Evolutionary conservation across 2,888 invertebrate species (phyloP).

Genomic region (Deilephila elpenor): DNA sequence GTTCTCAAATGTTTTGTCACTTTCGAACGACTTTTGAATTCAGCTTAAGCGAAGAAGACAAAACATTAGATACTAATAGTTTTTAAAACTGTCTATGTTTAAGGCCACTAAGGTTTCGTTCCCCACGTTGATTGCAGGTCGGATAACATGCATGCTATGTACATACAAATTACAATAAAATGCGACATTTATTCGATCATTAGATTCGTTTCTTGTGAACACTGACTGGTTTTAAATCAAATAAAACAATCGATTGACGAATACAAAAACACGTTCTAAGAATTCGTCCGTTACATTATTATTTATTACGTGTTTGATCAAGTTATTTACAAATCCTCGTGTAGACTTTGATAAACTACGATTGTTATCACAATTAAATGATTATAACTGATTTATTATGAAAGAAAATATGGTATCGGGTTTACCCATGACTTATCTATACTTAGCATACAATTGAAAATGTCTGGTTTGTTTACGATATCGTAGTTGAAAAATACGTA

Average conservation of each 20-base stretch:
- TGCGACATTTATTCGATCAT: not conserved
- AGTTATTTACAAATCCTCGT: not conserved
- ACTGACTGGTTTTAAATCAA: not conserved
- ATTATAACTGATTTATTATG: not conserved
- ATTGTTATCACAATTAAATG: constrained; percentile 1
- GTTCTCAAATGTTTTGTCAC: too few species aligned
- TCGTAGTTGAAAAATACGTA: not conserved
- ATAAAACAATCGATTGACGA: not conserved
- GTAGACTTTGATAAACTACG: not conserved
- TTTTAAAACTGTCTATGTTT: too few species aligned
- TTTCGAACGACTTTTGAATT: too few species aligned
- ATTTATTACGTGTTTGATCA: not conserved
- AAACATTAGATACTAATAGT: too few species aligned
- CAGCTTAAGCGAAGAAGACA: too few species aligned
- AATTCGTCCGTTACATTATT: not conserved
- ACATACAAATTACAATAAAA: not conserved
- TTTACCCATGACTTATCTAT: not conserved
- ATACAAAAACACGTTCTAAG: not conserved
- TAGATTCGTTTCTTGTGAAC: not conserved
- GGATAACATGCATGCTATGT: not conserved
- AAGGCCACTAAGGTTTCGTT: too few species aligned
- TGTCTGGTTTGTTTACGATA: not conserved
- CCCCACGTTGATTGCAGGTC: not conserved
- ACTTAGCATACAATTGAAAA: not conserved
- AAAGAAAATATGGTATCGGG: not conserved